A percentile compares a stretch with the other conserved stretches of the same genome.
phyloP scores from a whole-genome alignment of 2,113 vertebrate species.

The Gymnarchus niloticus region DNA sequence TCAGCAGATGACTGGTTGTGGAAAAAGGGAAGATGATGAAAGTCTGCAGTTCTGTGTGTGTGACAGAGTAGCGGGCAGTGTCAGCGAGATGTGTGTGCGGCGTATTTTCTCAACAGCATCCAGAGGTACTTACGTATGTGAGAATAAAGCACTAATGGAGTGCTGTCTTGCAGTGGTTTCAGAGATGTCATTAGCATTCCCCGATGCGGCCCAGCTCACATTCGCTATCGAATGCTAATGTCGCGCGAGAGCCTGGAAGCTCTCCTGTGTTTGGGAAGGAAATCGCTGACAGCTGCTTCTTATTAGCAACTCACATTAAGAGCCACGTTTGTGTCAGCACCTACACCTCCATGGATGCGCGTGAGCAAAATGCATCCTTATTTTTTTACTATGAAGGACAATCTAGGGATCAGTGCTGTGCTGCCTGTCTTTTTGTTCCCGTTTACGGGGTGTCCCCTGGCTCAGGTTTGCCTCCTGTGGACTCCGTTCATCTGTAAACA shows the following conservation, averaged over 20 bases:
- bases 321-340: neutral
- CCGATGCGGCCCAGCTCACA: neutral
- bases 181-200: neutral
- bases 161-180: neutral
- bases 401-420: neutral
- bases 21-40: neutral
- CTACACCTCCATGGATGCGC: neutral
- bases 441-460: neutral
- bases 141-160: neutral
- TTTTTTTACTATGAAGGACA: neutral
- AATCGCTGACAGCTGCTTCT: slow-evolving; percentile 16
- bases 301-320: slow-evolving; percentile 16
- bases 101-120: neutral
- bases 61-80: neutral
- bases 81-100: neutral
- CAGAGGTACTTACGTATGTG: neutral
- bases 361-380: too few relatives aligned
- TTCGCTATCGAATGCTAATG: slow-evolving; percentile 12
- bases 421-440: neutral
- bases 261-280: slow-evolving; percentile 9
- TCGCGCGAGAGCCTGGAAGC: slow-evolving; percentile 21
- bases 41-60: neutral
- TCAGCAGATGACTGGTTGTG: neutral
- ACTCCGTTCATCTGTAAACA: neutral
- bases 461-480: neutral